These are phyloP conservation scores for Syrrhaptes paradoxus DNA, from an alignment of 2,113 vertebrate genomes.

Conservation along the genomic window DNA sequence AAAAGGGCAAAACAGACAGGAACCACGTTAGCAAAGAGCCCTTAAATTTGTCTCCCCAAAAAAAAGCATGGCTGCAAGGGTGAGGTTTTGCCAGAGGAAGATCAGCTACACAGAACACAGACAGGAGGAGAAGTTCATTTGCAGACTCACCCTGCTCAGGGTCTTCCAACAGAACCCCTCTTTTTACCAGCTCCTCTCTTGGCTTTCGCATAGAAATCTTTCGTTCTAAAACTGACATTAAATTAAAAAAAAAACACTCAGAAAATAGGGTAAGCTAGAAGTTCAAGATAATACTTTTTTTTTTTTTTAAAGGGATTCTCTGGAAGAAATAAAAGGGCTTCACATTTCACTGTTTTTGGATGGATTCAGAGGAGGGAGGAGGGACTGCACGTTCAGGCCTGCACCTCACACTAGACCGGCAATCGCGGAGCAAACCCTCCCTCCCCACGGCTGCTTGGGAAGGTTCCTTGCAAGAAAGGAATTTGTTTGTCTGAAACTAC, in stretches of 20 bases:
- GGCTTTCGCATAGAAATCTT: constrained; percentile 98
- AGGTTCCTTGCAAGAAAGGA: constrained; percentile 1
- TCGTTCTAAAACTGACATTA: constrained; percentile 92
- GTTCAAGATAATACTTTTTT: not conserved
- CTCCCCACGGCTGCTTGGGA: not conserved
- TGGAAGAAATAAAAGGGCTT: constrained; percentile 19
- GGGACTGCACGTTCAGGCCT: not conserved
- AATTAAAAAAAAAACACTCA: constrained; percentile 68
- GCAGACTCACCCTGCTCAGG: constrained; percentile 88
- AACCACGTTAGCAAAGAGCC: not conserved
- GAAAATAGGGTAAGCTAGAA: constrained; percentile 53
- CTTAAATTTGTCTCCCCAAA: not conserved
- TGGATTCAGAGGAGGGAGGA: not conserved
- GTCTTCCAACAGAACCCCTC: constrained; percentile 93
- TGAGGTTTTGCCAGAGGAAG: not conserved
- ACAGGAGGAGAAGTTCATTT: not conserved
- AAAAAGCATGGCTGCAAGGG: not conserved
- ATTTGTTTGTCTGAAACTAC: not conserved
- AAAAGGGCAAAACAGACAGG: not conserved
- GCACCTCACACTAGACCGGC: not conserved
- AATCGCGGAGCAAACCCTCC: not conserved
- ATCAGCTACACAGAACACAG: constrained; percentile 22
- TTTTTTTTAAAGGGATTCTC: not conserved
- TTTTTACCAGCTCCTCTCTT: constrained; percentile 95
- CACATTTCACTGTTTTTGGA: not conserved